Percentiles rank a stretch among this genome's conserved stretches.
phyloP scores from a whole-genome alignment of 1,140 invertebrate genomes.

The Leptinotarsa texana region DNA sequence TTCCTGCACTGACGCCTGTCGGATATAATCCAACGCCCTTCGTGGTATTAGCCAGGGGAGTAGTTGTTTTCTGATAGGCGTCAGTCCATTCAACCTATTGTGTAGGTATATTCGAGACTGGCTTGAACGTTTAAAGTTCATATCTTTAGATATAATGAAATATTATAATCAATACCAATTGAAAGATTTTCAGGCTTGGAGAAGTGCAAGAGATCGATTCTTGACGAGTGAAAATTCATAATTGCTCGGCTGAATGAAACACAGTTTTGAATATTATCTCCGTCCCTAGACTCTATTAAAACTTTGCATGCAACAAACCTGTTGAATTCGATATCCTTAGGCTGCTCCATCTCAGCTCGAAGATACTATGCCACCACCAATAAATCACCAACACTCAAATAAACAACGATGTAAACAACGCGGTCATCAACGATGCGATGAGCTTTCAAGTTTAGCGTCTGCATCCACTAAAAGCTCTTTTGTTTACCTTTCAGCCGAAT shows the following conservation, averaged over 20 bases:
- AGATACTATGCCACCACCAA: neutral
- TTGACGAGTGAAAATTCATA: neutral
- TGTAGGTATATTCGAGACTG: no score
- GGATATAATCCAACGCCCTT: no score
- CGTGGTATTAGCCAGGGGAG: no score
- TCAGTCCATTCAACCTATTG: no score
- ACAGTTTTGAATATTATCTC: neutral
- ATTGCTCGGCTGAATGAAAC: neutral
- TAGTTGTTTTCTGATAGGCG: no score
- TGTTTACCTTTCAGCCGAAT: neutral
- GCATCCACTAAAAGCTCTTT: neutral
- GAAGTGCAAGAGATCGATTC: neutral
- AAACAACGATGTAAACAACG: neutral
- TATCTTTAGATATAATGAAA: no score
- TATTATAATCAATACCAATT: no score
- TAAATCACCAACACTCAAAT: neutral
- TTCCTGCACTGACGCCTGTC: no score
- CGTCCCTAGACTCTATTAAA: neutral
- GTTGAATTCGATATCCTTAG: constrained; percentile 3
- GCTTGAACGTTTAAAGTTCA: no score
- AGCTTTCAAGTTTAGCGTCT: neutral
- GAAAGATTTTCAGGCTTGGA: no score
- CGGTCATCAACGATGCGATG: neutral
- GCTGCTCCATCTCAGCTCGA: neutral
- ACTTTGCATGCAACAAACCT: neutral